These are phyloP conservation scores for Otocyon megalotis DNA, from an alignment of 2,113 vertebrate genomes.

Conservation along the genomic window DNA sequence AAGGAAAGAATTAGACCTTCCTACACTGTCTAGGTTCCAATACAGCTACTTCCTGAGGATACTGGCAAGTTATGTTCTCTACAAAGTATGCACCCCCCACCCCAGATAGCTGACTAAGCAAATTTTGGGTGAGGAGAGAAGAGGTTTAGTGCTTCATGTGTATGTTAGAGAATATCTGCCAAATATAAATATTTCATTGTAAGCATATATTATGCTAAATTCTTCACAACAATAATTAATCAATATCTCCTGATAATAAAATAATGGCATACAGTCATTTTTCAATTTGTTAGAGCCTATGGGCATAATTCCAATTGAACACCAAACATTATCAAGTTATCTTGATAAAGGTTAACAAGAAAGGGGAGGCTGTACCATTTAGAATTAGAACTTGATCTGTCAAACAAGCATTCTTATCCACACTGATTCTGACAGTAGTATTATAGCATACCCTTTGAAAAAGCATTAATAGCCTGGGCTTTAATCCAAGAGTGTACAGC, in stretches of 20 bases:
- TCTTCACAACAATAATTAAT: slow-evolving; percentile 14
- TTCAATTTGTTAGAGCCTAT: slow-evolving; percentile 32
- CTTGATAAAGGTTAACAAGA: slow-evolving; percentile 59
- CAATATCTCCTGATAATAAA: neutral
- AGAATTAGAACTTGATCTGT: slow-evolving; percentile 66
- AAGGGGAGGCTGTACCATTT: neutral
- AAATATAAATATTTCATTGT: neutral
- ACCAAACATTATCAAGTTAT: slow-evolving; percentile 24
- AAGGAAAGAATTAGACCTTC: neutral
- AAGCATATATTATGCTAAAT: neutral
- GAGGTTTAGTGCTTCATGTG: neutral
- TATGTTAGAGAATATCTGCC: neutral
- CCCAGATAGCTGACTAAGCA: neutral
- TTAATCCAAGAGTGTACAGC: slow-evolving; percentile 56
- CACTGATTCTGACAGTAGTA: slow-evolving; percentile 32
- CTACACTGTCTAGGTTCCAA: neutral
- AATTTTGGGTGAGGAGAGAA: neutral
- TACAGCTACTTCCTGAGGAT: neutral
- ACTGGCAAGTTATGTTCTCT: neutral
- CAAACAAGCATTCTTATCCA: slow-evolving; percentile 36
- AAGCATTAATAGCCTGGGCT: slow-evolving; percentile 55
- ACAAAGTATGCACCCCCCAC: neutral
- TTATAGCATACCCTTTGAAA: slow-evolving; percentile 54
- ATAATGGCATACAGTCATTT: neutral
- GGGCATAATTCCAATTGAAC: slow-evolving; percentile 46